A percentile compares a stretch with the other conserved stretches of the same genome.
phyloP scores from a whole-genome alignment of 2,888 invertebrate species.

The Eristalis intricaria region DNA sequence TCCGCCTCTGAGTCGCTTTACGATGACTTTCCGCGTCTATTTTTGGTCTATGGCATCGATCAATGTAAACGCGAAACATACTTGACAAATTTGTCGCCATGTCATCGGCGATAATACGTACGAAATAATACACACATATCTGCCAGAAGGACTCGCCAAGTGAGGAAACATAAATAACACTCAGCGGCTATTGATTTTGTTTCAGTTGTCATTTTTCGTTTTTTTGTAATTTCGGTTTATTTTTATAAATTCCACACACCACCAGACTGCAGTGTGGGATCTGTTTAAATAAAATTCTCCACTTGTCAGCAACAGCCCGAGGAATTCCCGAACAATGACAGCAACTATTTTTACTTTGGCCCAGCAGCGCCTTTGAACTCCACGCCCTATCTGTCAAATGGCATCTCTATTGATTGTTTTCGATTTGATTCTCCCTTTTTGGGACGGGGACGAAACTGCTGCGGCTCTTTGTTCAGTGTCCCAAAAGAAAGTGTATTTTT shows the following conservation, averaged over 20 bases:
- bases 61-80: slow-evolving; percentile 58
- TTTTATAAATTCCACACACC: slow-evolving; percentile 19
- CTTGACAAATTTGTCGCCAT: slow-evolving; percentile 63
- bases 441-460: neutral
- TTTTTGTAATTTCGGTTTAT: slow-evolving; percentile 20
- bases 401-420: slow-evolving; percentile 50
- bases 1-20: neutral
- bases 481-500: neutral
- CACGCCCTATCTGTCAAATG: neutral
- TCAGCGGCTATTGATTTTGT: slow-evolving; percentile 59
- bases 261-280: slow-evolving; percentile 10
- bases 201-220: slow-evolving; percentile 21
- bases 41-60: slow-evolving; percentile 59
- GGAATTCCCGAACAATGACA: slow-evolving; percentile 42
- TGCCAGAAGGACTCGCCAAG: slow-evolving; percentile 52
- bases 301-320: slow-evolving; percentile 43
- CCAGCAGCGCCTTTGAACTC: neutral
- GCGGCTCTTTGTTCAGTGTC: neutral
- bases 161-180: slow-evolving; percentile 65
- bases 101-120: slow-evolving; percentile 27
- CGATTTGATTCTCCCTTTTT: neutral
- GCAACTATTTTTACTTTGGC: slow-evolving; percentile 46
- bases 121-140: neutral
- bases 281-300: slow-evolving; percentile 9
- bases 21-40: slow-evolving; percentile 32